phyloP scores from a whole-genome alignment of 2,113 vertebrate genomes.

The Eclectus roratus region DNA sequence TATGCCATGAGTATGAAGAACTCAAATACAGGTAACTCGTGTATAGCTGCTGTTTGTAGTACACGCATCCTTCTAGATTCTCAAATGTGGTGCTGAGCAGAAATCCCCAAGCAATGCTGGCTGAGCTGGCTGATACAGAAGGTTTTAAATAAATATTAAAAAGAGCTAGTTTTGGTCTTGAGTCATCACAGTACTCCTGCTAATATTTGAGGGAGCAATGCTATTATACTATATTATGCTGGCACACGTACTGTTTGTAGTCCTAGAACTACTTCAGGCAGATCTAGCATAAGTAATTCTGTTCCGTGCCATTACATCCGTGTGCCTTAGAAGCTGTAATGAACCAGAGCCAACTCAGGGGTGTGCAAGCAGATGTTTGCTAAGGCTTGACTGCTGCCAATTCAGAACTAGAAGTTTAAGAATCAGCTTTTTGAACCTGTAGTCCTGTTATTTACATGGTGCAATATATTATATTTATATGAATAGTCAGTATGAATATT shows the following conservation, averaged over 20 bases:
- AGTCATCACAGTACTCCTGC: neutral
- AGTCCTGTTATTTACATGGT: neutral
- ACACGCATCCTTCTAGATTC: neutral
- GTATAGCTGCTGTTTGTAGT: neutral
- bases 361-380: neutral
- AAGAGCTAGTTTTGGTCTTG: neutral
- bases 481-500: neutral
- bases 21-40: neutral
- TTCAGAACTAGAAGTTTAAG: neutral
- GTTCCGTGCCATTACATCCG: neutral
- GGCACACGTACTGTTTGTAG: neutral
- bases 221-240: neutral
- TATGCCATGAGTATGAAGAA: neutral
- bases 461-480: neutral
- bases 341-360: neutral
- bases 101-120: neutral
- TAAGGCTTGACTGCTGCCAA: neutral
- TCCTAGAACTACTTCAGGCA: neutral
- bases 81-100: neutral
- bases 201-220: neutral
- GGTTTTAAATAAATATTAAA: neutral
- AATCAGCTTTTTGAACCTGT: neutral
- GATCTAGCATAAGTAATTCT: neutral
- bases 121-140: neutral
- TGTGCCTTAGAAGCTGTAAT: neutral